Base-by-base conservation (phyloP, 2,888 invertebrate species). In the Anoplius nigerrimus region DNA sequence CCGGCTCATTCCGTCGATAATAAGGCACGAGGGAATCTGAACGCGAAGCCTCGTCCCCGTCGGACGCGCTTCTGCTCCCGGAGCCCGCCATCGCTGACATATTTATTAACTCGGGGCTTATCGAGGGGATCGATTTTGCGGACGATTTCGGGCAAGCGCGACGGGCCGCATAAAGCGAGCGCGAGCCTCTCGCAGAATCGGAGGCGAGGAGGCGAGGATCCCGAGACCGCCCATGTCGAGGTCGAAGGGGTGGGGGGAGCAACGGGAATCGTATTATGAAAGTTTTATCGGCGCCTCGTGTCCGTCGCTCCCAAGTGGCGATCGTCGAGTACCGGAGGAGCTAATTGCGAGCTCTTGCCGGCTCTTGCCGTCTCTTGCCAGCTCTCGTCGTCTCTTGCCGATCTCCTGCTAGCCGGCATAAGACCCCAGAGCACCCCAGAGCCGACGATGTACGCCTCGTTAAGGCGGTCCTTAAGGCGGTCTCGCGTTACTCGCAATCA, bases 141-240 rank as follows among this genome's bases (percentile, higher is more conserved):
- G 20, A 52, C 61, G 48, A 48, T 18, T 48, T 48, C 18, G 16
- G 48, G 6, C 48, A 16, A 6, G 24, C 24, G 34, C 34, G 34
- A 34, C 34, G 34, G 4, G 11, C 34, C 2, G 56, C 68, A 72
- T 60, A 68, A 72, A 65, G 48, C 64, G 48, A 66, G 70, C 69
- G 75, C 66, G 52, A 55, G 20, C 6, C 16, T 16, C 5, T 16
- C 0, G 11, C 3, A 18, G 20, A 2, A 34, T 22, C 48, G 2
- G n/a, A 0, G 20, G 6, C 42, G 24, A 13, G 20, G 6, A 16
- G n/a, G 18, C 24, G 24, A 53, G 24, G 24, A 24, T 22, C n/a
- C 42, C 62, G 61, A 63, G 81, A 84, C 84, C 84, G 79, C 84
- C 84, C 84, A 84, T 75, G 82, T 81, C 72, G 84, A 70, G 64